Conservation (phyloP, 2,888 invertebrate genomes). For the Drosophila testacea region DNA sequence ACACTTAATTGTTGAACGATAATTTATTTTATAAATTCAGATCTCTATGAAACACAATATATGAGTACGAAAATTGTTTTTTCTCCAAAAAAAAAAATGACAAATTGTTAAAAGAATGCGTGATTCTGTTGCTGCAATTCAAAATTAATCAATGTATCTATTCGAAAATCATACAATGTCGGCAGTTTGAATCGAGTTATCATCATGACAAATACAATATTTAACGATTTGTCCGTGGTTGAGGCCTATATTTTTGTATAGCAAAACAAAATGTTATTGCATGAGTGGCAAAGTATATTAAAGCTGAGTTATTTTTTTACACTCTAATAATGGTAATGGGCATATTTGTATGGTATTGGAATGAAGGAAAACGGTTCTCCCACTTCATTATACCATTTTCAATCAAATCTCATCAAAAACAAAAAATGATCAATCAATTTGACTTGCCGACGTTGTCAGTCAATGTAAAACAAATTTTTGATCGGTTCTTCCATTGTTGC, state of each 20-base stretch:
- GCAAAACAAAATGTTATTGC: conserved; percentile 59
- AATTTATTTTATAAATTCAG: conserved; percentile 48
- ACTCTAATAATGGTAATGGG: conserved; percentile 61
- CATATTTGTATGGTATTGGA: conserved; percentile 69
- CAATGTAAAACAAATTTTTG: conserved; percentile 16
- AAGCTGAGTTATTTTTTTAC: conserved; percentile 72
- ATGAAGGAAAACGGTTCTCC: conserved; percentile 61
- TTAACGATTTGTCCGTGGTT: conserved; percentile 47
- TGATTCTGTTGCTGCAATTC: conserved; percentile 48
- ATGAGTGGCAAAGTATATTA: conserved; percentile 58
- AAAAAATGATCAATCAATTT: background rate
- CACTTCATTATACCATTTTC: conserved; percentile 29
- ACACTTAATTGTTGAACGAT: conserved; percentile 57
- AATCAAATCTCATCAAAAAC: conserved; percentile 12
- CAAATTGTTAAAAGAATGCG: conserved; percentile 49
- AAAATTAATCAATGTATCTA: conserved; percentile 12
- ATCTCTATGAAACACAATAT: conserved; percentile 34
- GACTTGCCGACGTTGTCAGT: conserved; percentile 35
- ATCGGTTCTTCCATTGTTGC: conserved; percentile 70
- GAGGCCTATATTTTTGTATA: conserved; percentile 63
- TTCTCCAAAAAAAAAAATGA: background rate
- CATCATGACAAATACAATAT: conserved; percentile 9
- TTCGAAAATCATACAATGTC: conserved; percentile 17
- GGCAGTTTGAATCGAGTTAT: conserved; percentile 30
- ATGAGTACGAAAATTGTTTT: conserved; percentile 45